phyloP scores from a whole-genome alignment of 2,888 invertebrate species.

The Halictus ligatus region DNA sequence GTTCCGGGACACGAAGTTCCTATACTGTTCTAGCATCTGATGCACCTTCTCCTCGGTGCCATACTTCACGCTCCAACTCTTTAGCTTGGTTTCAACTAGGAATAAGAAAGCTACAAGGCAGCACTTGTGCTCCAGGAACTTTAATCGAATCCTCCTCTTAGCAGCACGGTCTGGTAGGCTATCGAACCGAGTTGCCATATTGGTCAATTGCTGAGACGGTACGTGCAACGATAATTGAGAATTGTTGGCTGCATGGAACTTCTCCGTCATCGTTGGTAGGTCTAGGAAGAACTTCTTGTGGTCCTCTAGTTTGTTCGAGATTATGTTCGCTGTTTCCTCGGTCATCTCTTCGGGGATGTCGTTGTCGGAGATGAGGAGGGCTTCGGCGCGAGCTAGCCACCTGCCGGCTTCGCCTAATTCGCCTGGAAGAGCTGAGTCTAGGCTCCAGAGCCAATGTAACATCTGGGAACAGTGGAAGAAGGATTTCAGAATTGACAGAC shows the following conservation, averaged over 20 bases:
- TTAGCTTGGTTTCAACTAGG: conserved; percentile 94
- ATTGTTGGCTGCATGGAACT: conserved; percentile 91
- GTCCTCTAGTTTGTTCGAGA: conserved; percentile 94
- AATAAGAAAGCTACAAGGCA: conserved; percentile 96
- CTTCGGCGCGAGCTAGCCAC: conserved; percentile 96
- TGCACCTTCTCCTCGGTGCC: conserved; percentile 93
- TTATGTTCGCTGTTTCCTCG: conserved; percentile 94
- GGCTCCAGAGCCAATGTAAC: conserved; percentile 94
- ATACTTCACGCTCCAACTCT: conserved; percentile 95
- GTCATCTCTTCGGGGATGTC: conserved; percentile 94
- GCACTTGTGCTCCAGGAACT: conserved; percentile 96
- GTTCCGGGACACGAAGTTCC: conserved; percentile 96
- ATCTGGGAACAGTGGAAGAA: conserved; percentile 85
- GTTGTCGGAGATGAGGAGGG: conserved; percentile 89
- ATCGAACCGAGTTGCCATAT: conserved; percentile 92
- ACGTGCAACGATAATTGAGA: conserved; percentile 90
- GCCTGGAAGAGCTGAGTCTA: conserved; percentile 94
- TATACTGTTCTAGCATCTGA: conserved; percentile 94
- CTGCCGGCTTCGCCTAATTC: conserved; percentile 94
- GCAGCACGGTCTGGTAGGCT: conserved; percentile 91
- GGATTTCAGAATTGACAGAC: neutral
- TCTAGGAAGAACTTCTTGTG: conserved; percentile 96
- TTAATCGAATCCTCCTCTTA: conserved; percentile 93
- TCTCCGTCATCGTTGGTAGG: conserved; percentile 90
- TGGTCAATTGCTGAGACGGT: conserved; percentile 92